phyloP scores from a whole-genome alignment of 2,888 invertebrate species.

The Caenorhabditis sinica region DNA sequence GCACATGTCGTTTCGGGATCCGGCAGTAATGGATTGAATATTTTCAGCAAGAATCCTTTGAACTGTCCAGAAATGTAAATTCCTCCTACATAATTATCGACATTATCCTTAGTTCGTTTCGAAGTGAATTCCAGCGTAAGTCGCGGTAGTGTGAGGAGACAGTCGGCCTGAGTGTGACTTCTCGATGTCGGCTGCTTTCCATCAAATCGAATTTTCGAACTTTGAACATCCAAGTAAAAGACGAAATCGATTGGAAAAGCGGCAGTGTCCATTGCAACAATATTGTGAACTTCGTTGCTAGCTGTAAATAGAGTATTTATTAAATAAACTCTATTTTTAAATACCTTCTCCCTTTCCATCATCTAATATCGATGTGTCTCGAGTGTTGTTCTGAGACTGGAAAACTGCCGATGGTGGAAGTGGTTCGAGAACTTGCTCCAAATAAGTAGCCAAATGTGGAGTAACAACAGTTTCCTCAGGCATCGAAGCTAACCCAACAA shows the following conservation, averaged over 20 bases:
- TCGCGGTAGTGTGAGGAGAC: constrained; percentile 90
- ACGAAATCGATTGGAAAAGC: constrained; percentile 99
- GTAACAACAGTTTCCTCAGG: constrained; percentile 98
- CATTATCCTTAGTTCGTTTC: constrained; percentile 72
- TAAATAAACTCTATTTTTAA: no score
- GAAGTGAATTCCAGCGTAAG: constrained; percentile 97
- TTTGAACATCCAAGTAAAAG: constrained; percentile 98
- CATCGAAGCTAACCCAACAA: constrained; percentile 97
- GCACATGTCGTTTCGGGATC: constrained; percentile 69
- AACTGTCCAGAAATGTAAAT: constrained; percentile 96
- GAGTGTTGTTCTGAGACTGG: constrained; percentile 37
- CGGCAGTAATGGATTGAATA: constrained; percentile 90
- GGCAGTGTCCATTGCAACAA: constrained; percentile 80
- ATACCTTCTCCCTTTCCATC: constrained; percentile 54
- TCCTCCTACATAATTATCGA: constrained; percentile 67
- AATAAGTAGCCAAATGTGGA: constrained; percentile 93
- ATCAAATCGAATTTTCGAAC: constrained; percentile 93
- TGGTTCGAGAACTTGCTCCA: constrained; percentile 89
- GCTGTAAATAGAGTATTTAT: constrained; percentile 10
- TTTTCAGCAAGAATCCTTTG: constrained; percentile 97
- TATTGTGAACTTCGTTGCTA: constrained; percentile 65
- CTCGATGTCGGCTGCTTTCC: constrained; percentile 71
- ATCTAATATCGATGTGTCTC: constrained; percentile 43
- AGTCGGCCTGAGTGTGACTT: constrained; percentile 79
- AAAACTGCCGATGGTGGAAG: constrained; percentile 67